Evolutionary conservation across 1,140 invertebrate genomes (phyloP).

Genomic region (Oryzaephilus surinamensis): DNA sequence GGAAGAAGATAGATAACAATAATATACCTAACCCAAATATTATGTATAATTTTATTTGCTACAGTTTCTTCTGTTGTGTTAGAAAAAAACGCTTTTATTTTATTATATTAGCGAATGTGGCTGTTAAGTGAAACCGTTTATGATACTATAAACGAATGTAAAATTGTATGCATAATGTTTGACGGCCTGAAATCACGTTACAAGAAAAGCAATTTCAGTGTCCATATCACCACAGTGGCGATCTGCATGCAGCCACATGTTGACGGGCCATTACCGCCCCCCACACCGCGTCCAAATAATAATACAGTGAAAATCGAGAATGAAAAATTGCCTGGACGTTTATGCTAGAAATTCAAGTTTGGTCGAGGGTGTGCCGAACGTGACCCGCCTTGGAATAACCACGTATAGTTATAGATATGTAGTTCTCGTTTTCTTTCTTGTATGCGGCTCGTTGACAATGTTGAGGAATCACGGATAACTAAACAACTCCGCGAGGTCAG

Average conservation of each 20-base stretch:
- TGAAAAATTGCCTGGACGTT: constrained; percentile 38
- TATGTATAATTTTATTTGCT: no score
- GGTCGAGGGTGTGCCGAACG: constrained; percentile 29
- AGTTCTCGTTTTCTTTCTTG: no score
- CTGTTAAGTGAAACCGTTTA: no score
- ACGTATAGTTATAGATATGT: no score
- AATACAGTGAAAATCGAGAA: constrained; percentile 36
- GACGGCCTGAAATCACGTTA: no score
- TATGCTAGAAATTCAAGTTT: constrained; percentile 27
- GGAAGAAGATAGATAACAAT: no score
- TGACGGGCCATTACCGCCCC: constrained; percentile 28
- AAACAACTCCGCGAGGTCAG: constrained; percentile 18
- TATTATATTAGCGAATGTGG: no score
- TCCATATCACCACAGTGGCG: constrained; percentile 20
- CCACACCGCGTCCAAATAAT: constrained; percentile 25
- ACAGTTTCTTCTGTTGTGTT: no score
- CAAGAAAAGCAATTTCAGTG: constrained; percentile 14
- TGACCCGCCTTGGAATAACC: constrained; percentile 23
- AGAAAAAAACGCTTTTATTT: no score
- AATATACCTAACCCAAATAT: no score
- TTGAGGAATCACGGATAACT: constrained; percentile 23
- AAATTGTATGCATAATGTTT: no score
- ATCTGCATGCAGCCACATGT: constrained; percentile 30
- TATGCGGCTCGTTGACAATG: constrained; percentile 11
- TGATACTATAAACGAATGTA: no score